phyloP scores from a whole-genome alignment of 2,888 invertebrate species.

The Cabera pusaria region DNA sequence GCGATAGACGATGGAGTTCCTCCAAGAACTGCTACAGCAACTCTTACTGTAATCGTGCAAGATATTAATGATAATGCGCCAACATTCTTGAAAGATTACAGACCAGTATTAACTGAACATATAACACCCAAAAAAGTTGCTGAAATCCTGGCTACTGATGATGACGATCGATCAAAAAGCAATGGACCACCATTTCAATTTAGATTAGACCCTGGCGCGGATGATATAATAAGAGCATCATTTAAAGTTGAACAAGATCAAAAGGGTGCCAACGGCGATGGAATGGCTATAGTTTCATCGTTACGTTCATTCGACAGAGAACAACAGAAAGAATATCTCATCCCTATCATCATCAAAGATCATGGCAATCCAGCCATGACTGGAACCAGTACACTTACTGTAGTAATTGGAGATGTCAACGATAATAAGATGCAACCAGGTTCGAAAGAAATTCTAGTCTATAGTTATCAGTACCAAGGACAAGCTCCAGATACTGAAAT shows the following conservation, averaged over 20 bases:
- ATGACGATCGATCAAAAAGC: slow-evolving; percentile 96
- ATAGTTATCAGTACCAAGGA: slow-evolving; percentile 97
- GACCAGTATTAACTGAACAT: slow-evolving; percentile 96
- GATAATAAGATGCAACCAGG: slow-evolving; percentile 99
- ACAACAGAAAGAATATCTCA: slow-evolving; percentile 97
- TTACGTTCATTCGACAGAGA: slow-evolving; percentile 97
- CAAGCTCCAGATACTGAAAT: slow-evolving; percentile 95
- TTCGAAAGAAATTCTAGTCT: slow-evolving; percentile 97
- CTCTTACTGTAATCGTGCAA: slow-evolving; percentile 96
- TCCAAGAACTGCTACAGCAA: slow-evolving; percentile 96
- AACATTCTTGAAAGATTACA: slow-evolving; percentile 95
- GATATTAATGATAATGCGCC: slow-evolving; percentile 98
- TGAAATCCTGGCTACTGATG: slow-evolving; percentile 96
- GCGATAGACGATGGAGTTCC: slow-evolving; percentile 97
- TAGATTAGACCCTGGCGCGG: slow-evolving; percentile 95
- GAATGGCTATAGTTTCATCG: slow-evolving; percentile 98
- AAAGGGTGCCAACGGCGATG: slow-evolving; percentile 98
- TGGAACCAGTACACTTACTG: slow-evolving; percentile 97
- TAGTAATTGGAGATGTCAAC: slow-evolving; percentile 98
- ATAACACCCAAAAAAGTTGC: slow-evolving; percentile 95
- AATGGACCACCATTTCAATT: slow-evolving; percentile 99
- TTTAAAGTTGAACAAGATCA: slow-evolving; percentile 99
- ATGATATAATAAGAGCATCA: slow-evolving; percentile 95
- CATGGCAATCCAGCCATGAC: slow-evolving; percentile 98
- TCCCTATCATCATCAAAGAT: slow-evolving; percentile 98